Base-by-base conservation (phyloP, 2,888 invertebrate genomes). In the Biston betularia region DNA sequence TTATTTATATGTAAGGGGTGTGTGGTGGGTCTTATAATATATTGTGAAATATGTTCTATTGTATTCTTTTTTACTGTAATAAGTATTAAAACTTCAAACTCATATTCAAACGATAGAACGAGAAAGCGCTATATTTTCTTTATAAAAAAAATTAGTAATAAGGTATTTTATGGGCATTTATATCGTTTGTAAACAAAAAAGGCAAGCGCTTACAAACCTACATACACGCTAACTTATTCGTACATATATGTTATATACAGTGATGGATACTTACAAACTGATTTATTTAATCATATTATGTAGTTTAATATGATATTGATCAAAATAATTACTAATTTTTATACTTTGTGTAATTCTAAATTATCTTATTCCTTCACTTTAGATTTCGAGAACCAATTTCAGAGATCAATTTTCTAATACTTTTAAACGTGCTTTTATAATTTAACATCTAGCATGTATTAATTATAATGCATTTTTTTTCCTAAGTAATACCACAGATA, bases 391-490 rank as follows among this genome's bases (percentile, higher is more conserved):
- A 69, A 69, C 62, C 55, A 69, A 65, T 63, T 55, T 65, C 38
- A 65, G 73, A 71, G 73, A 73, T 71, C 73, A 70, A 69, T 70
- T 70, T 56, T 62, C 68, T 73, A 73, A 73, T 70, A 71, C 68
- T 71, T 71, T 10, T 40, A 60, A 52, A 54, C 38, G 58, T 58
- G 63, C 59, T 40, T 48, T 63, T 59, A 49, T n/a, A 45, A 35
- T 66, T 57, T 34, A 34, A 57, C 34, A 44, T 59, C 59, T 63
- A 68, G n/a, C 40, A 65, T 15, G 15, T 45, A 44, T 38, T 24
- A 33, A 40, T n/a, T 24, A 11, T 34, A 35, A 24, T 48, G 12
- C 5, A 35, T 24, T 24, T 45, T 10, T 59, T 59, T 49, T 4
- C 34, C 5, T 65, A 52, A 49, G 33, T 65, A 56, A 52, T 56